Evolutionary conservation across 2,888 invertebrate genomes (phyloP), one percentile per base, ranked within the genome.

Genomic region (Caradrina clavipalpis): DNA sequence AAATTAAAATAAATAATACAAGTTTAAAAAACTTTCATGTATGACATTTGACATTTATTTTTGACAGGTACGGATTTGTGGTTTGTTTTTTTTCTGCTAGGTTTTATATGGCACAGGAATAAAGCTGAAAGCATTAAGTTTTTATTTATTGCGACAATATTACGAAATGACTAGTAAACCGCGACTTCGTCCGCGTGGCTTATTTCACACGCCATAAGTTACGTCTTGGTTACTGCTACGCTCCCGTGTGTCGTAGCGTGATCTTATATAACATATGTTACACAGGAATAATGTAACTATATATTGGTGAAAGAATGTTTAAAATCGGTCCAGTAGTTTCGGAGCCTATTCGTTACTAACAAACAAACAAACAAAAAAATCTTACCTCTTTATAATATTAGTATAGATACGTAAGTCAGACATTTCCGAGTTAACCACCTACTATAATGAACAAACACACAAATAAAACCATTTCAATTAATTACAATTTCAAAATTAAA

Each of bases 401-500:
- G n/a, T n/a, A n/a, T n/a, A 6, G 35, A 35, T 35, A 35, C 35
- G 8, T 35, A 2, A 35, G 35, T 42, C n/a, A 7, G 10, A 53
- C 8, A 35, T 26, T 42, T n/a, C 39, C n/a, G 6, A 8, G 13
- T n/a, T 3, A 49, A 49, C 21, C 13, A 50, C 11, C 11, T 13
- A 45, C 21, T 21, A 19, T 17, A 35, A 49, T 1, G 13, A 50
- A 50, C 19, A 49, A 54, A 49, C 15, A 31, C 2, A 0, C 47
- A 47, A 65, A 51, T 35, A 19, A 42, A 58, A 65, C 47, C 47
- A 59, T 31, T 10, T 21, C 61, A 68, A 68, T 74, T 56, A 65
- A 69, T 59, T 50, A 47, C 60, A 13, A 42, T 47, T 64, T 65
- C 11, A 68, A 67, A 26, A 79, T 67, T 63, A 64, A 63, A 62